phyloP scores from a whole-genome alignment of 2,888 invertebrate species.

The Folsomia manolachei region DNA sequence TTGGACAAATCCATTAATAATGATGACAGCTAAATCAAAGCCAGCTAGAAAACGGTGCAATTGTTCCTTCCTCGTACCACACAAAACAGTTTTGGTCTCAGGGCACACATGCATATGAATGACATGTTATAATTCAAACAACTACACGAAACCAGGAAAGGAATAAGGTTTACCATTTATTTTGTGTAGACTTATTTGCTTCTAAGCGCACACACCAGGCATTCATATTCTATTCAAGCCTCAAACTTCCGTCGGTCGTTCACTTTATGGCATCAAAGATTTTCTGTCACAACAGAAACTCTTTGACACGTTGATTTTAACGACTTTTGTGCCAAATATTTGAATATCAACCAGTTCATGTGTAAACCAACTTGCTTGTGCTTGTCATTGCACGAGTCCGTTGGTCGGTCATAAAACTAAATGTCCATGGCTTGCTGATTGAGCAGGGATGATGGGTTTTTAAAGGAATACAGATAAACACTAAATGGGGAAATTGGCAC shows the following conservation, averaged over 20 bases:
- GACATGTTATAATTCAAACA: no score
- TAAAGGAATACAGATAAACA: not conserved
- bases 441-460: not conserved
- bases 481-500: not conserved
- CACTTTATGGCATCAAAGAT: not conserved
- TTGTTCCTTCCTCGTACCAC: not conserved
- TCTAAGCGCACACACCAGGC: no score
- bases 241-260: not conserved
- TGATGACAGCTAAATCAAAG: not conserved
- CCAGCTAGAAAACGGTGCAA: not conserved
- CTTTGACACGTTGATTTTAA: not conserved
- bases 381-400: not conserved
- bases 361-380: not conserved
- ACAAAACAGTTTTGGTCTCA: not conserved
- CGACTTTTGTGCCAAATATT: not conserved
- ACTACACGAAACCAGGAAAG: no score
- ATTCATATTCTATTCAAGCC: no score
- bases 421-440: not conserved
- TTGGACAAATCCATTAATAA: constrained; percentile 20
- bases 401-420: not conserved
- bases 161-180: no score
- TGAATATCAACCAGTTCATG: not conserved
- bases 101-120: not conserved
- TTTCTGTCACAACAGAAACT: not conserved
- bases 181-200: no score